phyloP scores from a whole-genome alignment of 2,797 vertebrate genomes.

The Botia almorhae region DNA sequence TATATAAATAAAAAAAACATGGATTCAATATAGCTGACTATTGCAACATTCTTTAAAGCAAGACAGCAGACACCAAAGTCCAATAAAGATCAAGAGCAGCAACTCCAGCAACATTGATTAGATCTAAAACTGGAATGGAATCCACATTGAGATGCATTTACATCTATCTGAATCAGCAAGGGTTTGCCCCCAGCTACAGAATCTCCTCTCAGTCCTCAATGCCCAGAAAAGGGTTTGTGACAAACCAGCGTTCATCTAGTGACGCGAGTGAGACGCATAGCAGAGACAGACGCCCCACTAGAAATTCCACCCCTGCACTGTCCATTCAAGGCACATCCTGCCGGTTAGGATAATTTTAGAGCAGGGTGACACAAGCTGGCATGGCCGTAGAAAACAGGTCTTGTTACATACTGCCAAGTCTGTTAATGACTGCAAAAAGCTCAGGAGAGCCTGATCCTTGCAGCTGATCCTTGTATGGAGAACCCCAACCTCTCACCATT shows the following conservation, averaged over 20 bases:
- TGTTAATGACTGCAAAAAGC: conserved; percentile 58
- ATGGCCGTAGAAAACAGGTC: conserved; percentile 63
- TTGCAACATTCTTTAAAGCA: background rate
- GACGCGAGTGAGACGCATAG: conserved; percentile 60
- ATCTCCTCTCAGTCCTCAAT: conserved; percentile 48
- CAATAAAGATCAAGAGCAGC: conserved; percentile 6
- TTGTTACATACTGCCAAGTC: conserved; percentile 70
- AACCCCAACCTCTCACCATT: conserved; percentile 40
- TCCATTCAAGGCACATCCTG: conserved; percentile 49
- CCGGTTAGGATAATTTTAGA: conserved; percentile 75
- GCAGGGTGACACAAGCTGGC: conserved; percentile 42
- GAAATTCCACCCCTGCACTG: conserved; percentile 31
- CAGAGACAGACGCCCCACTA: conserved; percentile 58
- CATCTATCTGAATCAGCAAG: background rate
- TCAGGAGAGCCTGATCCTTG: conserved; percentile 31
- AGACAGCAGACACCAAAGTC: conserved; percentile 16
- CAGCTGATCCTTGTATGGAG: conserved; percentile 77
- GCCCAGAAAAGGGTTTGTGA: conserved; percentile 73
- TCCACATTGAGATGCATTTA: conserved; percentile 10
- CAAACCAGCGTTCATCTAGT: conserved; percentile 21
- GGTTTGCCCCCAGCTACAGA: background rate
- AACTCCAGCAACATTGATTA: background rate
- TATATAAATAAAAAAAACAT: background rate
- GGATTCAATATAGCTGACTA: background rate
- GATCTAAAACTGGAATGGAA: conserved; percentile 40